phyloP scores from a whole-genome alignment of 1,140 invertebrate species.

The Drosophila tropicalis region DNA sequence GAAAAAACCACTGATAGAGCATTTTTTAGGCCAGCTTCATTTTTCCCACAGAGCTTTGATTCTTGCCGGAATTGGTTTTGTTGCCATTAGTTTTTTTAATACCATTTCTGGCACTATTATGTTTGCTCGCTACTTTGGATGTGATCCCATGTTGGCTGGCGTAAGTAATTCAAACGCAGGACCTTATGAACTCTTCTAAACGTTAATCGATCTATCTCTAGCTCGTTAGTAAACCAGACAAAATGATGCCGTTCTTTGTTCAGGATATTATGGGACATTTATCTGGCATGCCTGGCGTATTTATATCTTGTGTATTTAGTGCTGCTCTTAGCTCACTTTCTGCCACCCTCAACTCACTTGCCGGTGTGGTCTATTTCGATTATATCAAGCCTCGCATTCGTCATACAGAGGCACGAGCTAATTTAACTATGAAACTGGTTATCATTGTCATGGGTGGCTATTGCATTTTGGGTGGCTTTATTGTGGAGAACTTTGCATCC shows the following conservation, averaged over 20 bases:
- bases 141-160: conserved; percentile 88
- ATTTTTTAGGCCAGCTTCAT: neutral
- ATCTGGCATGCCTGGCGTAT: conserved; percentile 87
- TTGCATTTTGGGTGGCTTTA: conserved; percentile 86
- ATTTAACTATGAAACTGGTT: conserved; percentile 86
- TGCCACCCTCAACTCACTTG: conserved; percentile 89
- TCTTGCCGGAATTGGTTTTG: conserved; percentile 84
- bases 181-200: neutral
- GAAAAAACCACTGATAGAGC: neutral
- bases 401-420: conserved; percentile 85
- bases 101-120: conserved; percentile 89
- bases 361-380: conserved; percentile 90
- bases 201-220: conserved; percentile 19
- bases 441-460: conserved; percentile 85
- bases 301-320: conserved; percentile 88
- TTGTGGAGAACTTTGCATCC: conserved; percentile 87
- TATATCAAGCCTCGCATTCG: conserved; percentile 86
- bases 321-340: conserved; percentile 89
- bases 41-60: conserved; percentile 81
- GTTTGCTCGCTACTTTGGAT: conserved; percentile 89
- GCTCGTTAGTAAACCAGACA: conserved; percentile 84
- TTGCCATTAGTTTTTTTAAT: conserved; percentile 84
- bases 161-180: conserved; percentile 68
- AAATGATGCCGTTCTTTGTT: conserved; percentile 86
- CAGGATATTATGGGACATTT: conserved; percentile 86